These are phyloP conservation scores for Catharus ustulatus DNA, from an alignment of 2,797 vertebrate species.

Conservation along the genomic window DNA sequence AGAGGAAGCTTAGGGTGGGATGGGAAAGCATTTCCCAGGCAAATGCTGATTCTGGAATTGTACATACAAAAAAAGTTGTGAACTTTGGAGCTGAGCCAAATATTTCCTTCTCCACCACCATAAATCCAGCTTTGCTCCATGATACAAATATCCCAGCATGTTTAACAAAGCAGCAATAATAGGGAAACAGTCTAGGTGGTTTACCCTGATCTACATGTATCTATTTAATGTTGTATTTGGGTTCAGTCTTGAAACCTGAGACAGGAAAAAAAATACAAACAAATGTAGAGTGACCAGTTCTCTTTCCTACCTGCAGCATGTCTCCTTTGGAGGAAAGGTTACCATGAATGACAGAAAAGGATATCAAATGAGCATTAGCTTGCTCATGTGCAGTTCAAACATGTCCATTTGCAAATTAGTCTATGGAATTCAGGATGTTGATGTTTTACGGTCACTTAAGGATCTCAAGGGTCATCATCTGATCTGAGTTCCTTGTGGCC, in stretches of 20 bases:
- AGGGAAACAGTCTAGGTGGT: neutral
- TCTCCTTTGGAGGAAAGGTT: neutral
- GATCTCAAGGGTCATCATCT: neutral
- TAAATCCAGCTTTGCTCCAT: conserved; percentile 50
- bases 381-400: conserved; percentile 17
- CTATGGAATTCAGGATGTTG: neutral
- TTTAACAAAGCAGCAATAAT: neutral
- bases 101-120: conserved; percentile 26
- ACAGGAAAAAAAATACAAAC: neutral
- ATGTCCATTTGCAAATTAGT: conserved; percentile 8
- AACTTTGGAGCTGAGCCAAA: conserved; percentile 51
- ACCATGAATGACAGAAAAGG: neutral
- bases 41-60: conserved; percentile 62
- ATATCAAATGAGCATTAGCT: conserved; percentile 19
- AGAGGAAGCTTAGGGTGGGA: conserved; percentile 29
- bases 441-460: neutral
- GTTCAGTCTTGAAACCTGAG: neutral
- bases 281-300: neutral
- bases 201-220: neutral
- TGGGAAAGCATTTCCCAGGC: conserved; percentile 44
- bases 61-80: conserved; percentile 42
- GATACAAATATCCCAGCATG: neutral
- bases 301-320: neutral
- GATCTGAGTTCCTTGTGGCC: neutral
- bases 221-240: neutral